Percentiles rank a stretch among this genome's conserved stretches.
These are phyloP conservation scores for mouse (Mus musculus) DNA, from an alignment of 2,113 vertebrate genomes.

Conservation along the genomic window GRCm39 chr14:27688501-27689000, in stretches of 20 bases:
- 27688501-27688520: conserved; percentile 99
- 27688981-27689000: background rate
- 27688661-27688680: background rate
- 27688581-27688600: background rate
- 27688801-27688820: background rate
- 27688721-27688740: background rate
- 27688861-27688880: background rate
- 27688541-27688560: background rate
- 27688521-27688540: conserved; percentile 81
- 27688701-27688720: conserved; percentile 45
- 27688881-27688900: too few species aligned
- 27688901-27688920: background rate
- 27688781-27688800: conserved; percentile 27
- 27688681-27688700: background rate
- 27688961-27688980: background rate
- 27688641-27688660: background rate
- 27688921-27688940: background rate
- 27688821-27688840: background rate
- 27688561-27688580: background rate
- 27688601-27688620: conserved; percentile 1
- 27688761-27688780: conserved; percentile 30
- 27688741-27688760: background rate
- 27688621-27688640: conserved; percentile 7
- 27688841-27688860: background rate
- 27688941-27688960: conserved; percentile 34